phyloP scores from a whole-genome alignment of 2,113 vertebrate species.

The Antidorcas marsupialis region DNA sequence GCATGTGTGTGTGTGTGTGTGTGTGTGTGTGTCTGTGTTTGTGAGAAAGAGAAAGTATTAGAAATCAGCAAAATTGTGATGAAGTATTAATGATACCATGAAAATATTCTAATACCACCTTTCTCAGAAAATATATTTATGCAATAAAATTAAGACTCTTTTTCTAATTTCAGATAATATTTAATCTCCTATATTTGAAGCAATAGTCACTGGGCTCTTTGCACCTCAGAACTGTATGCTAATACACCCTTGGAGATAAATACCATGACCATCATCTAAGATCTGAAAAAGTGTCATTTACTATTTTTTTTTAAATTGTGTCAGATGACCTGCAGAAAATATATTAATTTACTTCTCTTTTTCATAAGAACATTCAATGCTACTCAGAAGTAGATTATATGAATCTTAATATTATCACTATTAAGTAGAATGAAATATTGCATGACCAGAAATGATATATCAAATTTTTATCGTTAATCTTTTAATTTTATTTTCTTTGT shows the following conservation, averaged over 20 bases:
- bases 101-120: background rate
- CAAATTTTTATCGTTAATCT: background rate
- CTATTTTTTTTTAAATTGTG: background rate
- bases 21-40: background rate
- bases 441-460: background rate
- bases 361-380: background rate
- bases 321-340: background rate
- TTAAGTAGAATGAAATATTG: background rate
- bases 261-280: background rate
- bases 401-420: background rate
- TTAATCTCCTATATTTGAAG: background rate
- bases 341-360: background rate
- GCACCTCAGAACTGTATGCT: background rate
- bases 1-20: background rate
- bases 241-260: background rate
- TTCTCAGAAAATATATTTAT: background rate
- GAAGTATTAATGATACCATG: background rate
- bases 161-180: background rate
- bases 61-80: background rate
- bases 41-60: background rate
- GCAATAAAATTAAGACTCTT: background rate
- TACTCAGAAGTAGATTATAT: background rate
- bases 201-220: background rate
- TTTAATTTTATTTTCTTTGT: slow-evolving; percentile 25
- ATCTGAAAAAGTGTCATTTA: background rate